Evolutionary conservation across 2,113 vertebrate genomes (phyloP), one percentile per base, ranked within the genome.

Genomic region (Scomber colias): DNA sequence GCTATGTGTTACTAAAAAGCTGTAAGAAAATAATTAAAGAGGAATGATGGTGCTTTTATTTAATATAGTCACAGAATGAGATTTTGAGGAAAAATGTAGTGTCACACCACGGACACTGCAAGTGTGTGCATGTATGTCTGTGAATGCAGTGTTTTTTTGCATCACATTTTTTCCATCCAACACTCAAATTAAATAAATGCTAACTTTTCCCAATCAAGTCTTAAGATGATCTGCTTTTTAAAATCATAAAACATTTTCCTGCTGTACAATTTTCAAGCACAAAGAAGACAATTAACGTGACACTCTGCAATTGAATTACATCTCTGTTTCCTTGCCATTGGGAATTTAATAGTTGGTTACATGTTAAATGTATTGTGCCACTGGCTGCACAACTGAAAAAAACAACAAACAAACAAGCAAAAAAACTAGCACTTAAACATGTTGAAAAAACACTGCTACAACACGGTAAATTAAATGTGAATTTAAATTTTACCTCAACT

Each of bases 201-300:
- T n/a, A 75, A 62, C 45, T 45, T 74, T 72, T 78, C 71, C 79
- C 71, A 76, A 71, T 63, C 56, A 19, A 55, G 60, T 44, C 71
- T 54, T 0, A 3, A 66, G 27, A 86, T 40, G 31, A 71, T 81
- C 71, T 55, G 5, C 53, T 66, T 55, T 83, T 76, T 69, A 17
- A 70, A 21, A 75, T 50, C 71, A 73, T 60, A 63, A 77, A 27
- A 13, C 6, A 68, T 82, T 86, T 90, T 81, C 62, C 77, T 45
- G 67, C 50, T 40, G 19, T 71, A 55, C 51, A 80, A 74, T 86
- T 84, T 87, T 62, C 17, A 57, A 61, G 53, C 55, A 56, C 24
- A 46, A 24, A 69, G 46, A 83, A 90, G 83, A 79, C 86, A 83
- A 84, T 77, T 86, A 90, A 91, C 73, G 82, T 55, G 51, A 66